Evolutionary conservation across 2,888 invertebrate species (phyloP).

Genomic region (Platycheirus rosarum): DNA sequence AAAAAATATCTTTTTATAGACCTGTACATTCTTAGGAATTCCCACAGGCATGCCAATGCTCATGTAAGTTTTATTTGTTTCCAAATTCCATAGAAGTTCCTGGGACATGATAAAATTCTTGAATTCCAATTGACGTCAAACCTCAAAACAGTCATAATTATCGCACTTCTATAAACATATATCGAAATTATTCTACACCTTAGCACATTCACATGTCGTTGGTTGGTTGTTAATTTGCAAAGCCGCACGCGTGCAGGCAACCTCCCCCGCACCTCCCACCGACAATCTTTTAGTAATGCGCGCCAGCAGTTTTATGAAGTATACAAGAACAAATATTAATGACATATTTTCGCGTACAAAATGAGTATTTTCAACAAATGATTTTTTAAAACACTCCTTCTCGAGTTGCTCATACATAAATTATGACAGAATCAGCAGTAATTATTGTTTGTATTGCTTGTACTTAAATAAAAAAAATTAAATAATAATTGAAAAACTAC

Average conservation of each 20-base stretch:
- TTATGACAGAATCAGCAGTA: slow-evolving; percentile 2
- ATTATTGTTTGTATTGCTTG: slow-evolving; percentile 11
- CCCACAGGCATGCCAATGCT: too few species aligned
- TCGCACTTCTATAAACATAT: slow-evolving; percentile 43
- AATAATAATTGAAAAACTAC: slow-evolving; percentile 3
- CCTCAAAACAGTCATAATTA: slow-evolving; percentile 23
- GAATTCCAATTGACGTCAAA: slow-evolving; percentile 58
- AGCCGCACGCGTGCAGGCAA: slow-evolving; percentile 44
- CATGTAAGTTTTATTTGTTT: neutral
- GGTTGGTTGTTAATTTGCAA: slow-evolving; percentile 15
- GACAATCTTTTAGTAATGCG: neutral
- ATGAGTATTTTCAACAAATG: neutral
- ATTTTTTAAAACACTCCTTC: slow-evolving; percentile 1
- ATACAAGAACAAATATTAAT: slow-evolving; percentile 14
- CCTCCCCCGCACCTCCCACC: neutral
- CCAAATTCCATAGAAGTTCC: slow-evolving; percentile 13
- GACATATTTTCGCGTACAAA: slow-evolving; percentile 33
- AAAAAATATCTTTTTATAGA: too few species aligned
- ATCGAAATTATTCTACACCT: too few species aligned
- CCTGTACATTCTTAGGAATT: too few species aligned
- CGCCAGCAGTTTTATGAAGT: slow-evolving; percentile 18
- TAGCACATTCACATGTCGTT: neutral
- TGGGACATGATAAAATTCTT: slow-evolving; percentile 19
- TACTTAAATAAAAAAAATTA: slow-evolving; percentile 20
- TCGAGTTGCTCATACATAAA: neutral